Percentiles rank a stretch among this genome's conserved stretches.
Conservation (phyloP, 2,113 vertebrate species). For the Scatophagus argus region DNA sequence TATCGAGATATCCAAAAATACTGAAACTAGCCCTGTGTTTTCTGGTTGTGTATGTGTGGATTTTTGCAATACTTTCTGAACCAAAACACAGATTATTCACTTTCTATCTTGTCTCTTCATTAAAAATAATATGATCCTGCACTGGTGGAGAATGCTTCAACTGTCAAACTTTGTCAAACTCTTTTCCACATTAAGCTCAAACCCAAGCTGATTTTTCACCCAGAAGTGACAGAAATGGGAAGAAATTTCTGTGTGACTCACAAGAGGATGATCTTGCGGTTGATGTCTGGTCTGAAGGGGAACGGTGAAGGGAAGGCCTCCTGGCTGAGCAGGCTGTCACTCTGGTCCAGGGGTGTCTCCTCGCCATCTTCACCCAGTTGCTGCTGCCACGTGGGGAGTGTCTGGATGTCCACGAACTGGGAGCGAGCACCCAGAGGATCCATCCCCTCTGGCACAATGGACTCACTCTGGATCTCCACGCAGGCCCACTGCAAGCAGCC, state of each 20-base stretch:
- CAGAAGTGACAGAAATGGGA: background rate
- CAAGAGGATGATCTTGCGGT: constrained; percentile 93
- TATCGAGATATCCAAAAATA: too few species aligned
- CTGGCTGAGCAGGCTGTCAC: constrained; percentile 64
- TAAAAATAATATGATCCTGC: background rate
- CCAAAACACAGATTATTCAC: background rate
- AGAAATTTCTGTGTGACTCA: constrained; percentile 78
- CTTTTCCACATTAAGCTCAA: background rate
- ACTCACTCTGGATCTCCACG: constrained; percentile 3
- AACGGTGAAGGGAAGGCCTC: constrained; percentile 89
- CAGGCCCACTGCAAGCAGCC: background rate
- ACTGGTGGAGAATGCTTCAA: background rate
- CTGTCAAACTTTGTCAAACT: background rate
- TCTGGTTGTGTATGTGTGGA: too few species aligned
- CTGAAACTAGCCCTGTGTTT: too few species aligned
- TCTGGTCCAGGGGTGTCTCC: constrained; percentile 27
- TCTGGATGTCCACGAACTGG: constrained; percentile 92
- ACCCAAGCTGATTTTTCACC: background rate
- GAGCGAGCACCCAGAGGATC: constrained; percentile 98
- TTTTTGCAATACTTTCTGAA: background rate
- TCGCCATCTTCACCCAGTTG: constrained; percentile 60
- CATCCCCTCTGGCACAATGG: constrained; percentile 80
- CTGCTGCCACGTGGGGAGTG: constrained; percentile 88
- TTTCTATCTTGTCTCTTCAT: background rate
- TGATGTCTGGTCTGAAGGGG: constrained; percentile 90